phyloP scores from a whole-genome alignment of 2,888 invertebrate species.

The Acholoe squamosa region DNA sequence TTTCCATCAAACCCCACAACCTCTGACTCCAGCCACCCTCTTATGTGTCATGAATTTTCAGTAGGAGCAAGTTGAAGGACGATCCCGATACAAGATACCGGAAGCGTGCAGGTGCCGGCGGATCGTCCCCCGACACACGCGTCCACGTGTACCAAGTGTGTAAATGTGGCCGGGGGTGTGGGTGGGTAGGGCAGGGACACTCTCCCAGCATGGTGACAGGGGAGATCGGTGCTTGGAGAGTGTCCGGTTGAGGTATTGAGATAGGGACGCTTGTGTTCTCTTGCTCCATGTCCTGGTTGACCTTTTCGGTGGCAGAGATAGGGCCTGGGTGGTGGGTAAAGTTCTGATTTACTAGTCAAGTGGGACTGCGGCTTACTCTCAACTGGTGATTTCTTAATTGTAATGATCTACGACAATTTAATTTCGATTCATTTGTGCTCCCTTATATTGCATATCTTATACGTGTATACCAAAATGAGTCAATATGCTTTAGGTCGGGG shows the following conservation, averaged over 20 bases:
- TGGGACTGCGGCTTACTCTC: no score
- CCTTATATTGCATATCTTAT: no score
- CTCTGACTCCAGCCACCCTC: background rate
- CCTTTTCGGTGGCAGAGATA: background rate
- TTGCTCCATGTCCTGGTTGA: background rate
- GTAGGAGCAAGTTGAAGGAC: background rate
- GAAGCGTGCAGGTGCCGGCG: constrained; percentile 15
- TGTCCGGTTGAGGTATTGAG: background rate
- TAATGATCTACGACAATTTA: no score
- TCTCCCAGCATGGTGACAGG: background rate
- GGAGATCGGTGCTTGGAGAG: no score
- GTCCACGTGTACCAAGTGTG: background rate
- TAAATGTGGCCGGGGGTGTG: background rate
- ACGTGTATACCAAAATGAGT: no score
- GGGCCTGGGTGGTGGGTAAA: no score
- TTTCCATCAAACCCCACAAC: background rate
- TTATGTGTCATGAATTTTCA: constrained; percentile 16
- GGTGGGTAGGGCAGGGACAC: background rate
- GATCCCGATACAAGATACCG: constrained; percentile 19
- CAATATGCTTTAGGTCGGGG: no score
- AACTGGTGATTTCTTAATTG: no score
- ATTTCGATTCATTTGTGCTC: no score
- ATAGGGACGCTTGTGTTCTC: background rate
- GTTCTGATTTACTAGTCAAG: no score
- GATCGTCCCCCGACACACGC: background rate